Evolutionary conservation across 2,888 invertebrate species (phyloP).

Genomic region (Phortica magna): DNA sequence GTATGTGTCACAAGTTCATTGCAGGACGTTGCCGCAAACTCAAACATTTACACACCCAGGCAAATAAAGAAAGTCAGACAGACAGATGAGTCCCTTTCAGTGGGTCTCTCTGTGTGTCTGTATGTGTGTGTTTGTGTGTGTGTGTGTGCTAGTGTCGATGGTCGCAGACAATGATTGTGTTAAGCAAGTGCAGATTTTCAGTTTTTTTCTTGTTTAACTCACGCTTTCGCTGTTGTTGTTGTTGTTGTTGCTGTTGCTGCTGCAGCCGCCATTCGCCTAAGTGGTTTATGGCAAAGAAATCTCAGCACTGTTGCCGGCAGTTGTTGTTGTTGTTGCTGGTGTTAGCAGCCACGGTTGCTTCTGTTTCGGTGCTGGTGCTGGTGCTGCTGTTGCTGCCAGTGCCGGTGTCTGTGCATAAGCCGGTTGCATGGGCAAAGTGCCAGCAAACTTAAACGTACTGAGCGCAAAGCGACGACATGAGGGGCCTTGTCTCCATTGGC

Average conservation of each 20-base stretch:
- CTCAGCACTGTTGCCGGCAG: slow-evolving; percentile 56
- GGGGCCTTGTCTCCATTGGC: slow-evolving; percentile 25
- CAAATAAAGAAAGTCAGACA: slow-evolving; percentile 35
- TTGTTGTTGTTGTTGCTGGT: background rate
- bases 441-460: slow-evolving; percentile 44
- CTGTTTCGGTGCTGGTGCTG: background rate
- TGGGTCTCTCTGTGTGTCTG: background rate
- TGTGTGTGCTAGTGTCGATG: background rate
- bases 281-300: slow-evolving; percentile 67
- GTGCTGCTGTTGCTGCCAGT: slow-evolving; percentile 7
- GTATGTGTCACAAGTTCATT: slow-evolving; percentile 58
- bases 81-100: background rate
- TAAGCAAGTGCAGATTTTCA: slow-evolving; percentile 18
- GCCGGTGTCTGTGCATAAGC: background rate
- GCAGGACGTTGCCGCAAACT: slow-evolving; percentile 53
- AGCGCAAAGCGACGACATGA: slow-evolving; percentile 50
- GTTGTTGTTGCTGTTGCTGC: background rate
- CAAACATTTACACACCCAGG: slow-evolving; percentile 26
- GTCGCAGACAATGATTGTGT: slow-evolving; percentile 22
- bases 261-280: slow-evolving; percentile 41
- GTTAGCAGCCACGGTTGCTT: background rate
- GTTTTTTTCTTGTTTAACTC: background rate
- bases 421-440: slow-evolving; percentile 60
- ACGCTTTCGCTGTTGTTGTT: background rate
- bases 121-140: background rate